These are phyloP conservation scores for Eutolmus rufibarbis DNA, from an alignment of 2,888 invertebrate species.

Conservation along the genomic window DNA sequence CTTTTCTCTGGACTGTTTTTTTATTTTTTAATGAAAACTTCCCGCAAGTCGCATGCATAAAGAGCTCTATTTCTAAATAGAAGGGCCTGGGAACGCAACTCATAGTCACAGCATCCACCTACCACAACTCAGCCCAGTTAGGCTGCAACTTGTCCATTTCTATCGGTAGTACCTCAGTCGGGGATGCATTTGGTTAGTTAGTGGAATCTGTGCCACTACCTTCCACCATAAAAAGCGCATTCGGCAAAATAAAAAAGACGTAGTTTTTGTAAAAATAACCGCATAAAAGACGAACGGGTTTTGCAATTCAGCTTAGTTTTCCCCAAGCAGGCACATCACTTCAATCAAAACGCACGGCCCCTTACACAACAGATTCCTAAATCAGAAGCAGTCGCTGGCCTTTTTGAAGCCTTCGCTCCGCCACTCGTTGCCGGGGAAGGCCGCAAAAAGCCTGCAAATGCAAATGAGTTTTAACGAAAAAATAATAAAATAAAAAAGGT, in stretches of 20 bases:
- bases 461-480: neutral
- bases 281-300: neutral
- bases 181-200: neutral
- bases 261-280: neutral
- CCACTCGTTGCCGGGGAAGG: neutral
- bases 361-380: neutral
- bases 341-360: neutral
- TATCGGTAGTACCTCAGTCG: neutral
- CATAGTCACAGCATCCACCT: neutral
- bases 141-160: neutral
- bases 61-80: neutral
- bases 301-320: neutral
- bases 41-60: neutral
- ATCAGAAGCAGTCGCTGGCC: neutral
- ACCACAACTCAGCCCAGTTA: neutral
- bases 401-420: neutral
- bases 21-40: neutral
- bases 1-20: neutral
- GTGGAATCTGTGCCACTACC: neutral
- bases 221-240: neutral
- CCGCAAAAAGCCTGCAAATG: neutral
- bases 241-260: neutral
- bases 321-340: neutral
- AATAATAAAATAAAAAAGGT: neutral
- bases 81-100: neutral